A percentile compares a stretch with the other conserved stretches of the same genome.
These are phyloP conservation scores for Ivindomyrus marchei DNA, from an alignment of 2,113 vertebrate species.

Conservation along the genomic window DNA sequence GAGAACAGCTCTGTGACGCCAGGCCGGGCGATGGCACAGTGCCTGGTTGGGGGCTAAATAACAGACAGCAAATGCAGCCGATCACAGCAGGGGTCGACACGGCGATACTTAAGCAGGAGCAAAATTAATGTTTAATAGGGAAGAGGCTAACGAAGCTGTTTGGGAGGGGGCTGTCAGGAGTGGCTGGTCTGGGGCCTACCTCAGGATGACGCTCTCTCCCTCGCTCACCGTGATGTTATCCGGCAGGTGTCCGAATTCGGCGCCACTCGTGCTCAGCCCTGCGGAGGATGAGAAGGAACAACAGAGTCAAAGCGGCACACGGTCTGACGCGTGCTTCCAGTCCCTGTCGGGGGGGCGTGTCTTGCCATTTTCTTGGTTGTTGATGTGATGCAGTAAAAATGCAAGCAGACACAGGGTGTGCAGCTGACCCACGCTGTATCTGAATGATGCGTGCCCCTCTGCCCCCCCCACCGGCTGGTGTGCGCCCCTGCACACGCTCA, in stretches of 20 bases:
- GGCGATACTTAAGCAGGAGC: neutral
- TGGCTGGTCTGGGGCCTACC: constrained; percentile 36
- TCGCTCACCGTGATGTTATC: constrained; percentile 69
- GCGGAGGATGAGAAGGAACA: constrained; percentile 41
- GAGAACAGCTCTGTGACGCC: neutral
- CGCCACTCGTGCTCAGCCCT: constrained; percentile 51
- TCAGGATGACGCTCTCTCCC: constrained; percentile 62
- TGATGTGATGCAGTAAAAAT: constrained; percentile 47
- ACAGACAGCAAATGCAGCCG: neutral
- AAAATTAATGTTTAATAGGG: constrained; percentile 3
- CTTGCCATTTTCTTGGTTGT: constrained; percentile 37
- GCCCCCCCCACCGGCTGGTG: constrained; percentile 40
- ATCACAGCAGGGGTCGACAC: neutral
- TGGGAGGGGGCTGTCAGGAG: neutral
- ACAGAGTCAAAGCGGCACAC: constrained; percentile 33
- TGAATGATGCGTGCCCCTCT: constrained; percentile 63
- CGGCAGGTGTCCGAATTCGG: constrained; percentile 60
- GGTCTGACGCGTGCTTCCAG: constrained; percentile 25
- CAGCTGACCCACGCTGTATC: constrained; percentile 47
- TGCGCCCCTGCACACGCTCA: constrained; percentile 29
- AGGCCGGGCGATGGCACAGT: neutral
- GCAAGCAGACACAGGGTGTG: constrained; percentile 44
- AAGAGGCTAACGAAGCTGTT: neutral
- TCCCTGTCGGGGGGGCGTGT: constrained; percentile 22
- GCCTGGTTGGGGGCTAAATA: neutral